These are phyloP conservation scores for Agonopterix heracliana DNA, from an alignment of 2,888 invertebrate genomes.

Conservation along the genomic window DNA sequence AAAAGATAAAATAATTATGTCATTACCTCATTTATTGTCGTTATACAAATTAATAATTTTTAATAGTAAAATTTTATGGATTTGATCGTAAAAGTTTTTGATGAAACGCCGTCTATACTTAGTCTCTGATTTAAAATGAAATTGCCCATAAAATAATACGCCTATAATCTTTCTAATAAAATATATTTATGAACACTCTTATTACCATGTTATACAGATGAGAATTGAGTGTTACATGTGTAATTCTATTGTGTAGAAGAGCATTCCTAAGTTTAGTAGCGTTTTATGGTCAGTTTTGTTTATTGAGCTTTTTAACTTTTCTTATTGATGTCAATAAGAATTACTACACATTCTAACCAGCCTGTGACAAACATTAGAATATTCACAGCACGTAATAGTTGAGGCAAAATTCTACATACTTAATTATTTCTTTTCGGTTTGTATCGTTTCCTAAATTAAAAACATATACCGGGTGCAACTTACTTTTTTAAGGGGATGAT, in stretches of 20 bases:
- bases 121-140: neutral
- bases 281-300: slow-evolving; percentile 1
- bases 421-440: too few species aligned
- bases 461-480: too few species aligned
- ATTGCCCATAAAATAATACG: slow-evolving; percentile 4
- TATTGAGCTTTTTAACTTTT: neutral
- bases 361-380: too few species aligned
- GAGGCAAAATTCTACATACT: too few species aligned
- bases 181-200: neutral
- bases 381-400: too few species aligned
- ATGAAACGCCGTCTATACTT: slow-evolving; percentile 1
- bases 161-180: neutral
- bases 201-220: neutral
- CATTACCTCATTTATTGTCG: neutral
- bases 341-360: too few species aligned
- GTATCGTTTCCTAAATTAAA: too few species aligned
- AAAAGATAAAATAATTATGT: too few species aligned
- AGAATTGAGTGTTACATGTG: neutral
- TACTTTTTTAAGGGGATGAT: too few species aligned
- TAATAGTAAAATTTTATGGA: slow-evolving; percentile 1
- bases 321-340: too few species aligned
- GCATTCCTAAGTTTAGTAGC: slow-evolving; percentile 1
- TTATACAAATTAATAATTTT: slow-evolving; percentile 8
- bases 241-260: neutral
- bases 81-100: slow-evolving; percentile 2